Base-by-base conservation (phyloP, 2,888 invertebrate species). In the Eubasilissa splendida region DNA sequence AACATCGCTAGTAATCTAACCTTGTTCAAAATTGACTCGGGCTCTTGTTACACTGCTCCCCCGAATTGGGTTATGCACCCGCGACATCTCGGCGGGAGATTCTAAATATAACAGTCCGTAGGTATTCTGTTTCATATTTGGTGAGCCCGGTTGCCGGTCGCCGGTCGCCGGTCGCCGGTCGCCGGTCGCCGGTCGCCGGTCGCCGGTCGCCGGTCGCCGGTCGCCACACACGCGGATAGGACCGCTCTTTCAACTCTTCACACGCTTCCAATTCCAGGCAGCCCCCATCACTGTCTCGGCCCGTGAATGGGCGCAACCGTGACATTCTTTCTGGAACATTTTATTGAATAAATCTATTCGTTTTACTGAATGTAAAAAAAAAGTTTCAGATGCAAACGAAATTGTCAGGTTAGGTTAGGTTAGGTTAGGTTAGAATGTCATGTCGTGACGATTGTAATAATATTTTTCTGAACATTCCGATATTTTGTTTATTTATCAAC, bases 121-220 rank as follows among this genome's bases (percentile, higher is more conserved):
- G 75, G 60, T 75, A 75, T 75, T 75, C 60, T 52, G 75, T 75
- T 59, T 75, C 75, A 75, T 75, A 75, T 75, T 60, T 73, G 14
- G 60, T 60, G 59, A 9, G 50, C 50, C 42, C 33, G 58, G 22
- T 22, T 1, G 22, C 42, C 42, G 42, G 4, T 5, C 42, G 7
- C 42, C 14, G 11, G 22, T 22, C 22, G 22, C 42, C 42, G 42
- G 4, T 5, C 42, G 7, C 42, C 14, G n/a, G 22, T 22, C 22
- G 22, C 42, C 42, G 42, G 4, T 5, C 42, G 7, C 42, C 14
- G n/a, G 22, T 22, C 22, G 22, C 42, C 42, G 42, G 4, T 5
- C 42, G 7, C 42, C 14, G n/a, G n/a, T n/a, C n/a, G n/a, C n/a
- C n/a, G n/a, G 22, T 22, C 22, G 22, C 42, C 42, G 42, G 4